Conservation (phyloP, 1,140 invertebrate species). For the Ylistrum balloti region DNA sequence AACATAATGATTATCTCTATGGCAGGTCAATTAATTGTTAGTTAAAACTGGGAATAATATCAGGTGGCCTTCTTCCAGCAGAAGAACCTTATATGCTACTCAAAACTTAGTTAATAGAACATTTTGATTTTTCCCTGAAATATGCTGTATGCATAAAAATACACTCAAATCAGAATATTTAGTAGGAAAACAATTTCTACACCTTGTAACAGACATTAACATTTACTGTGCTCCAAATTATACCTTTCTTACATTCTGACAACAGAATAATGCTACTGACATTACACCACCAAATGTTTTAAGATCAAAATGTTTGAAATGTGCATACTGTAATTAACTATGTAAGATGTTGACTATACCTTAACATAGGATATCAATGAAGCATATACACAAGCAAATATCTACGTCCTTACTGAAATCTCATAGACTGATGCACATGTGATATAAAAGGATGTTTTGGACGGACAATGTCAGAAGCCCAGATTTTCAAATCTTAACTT, state of each 20-base stretch:
- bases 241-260: background rate
- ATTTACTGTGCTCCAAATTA: background rate
- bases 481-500: too few species aligned
- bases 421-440: background rate
- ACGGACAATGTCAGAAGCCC: background rate
- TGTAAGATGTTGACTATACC: background rate
- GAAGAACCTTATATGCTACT: background rate
- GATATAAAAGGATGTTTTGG: background rate
- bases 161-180: too few species aligned
- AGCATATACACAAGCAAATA: background rate
- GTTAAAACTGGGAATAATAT: background rate
- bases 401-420: constrained; percentile 24
- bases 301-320: background rate
- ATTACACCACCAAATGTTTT: background rate
- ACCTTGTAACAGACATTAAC: too few species aligned
- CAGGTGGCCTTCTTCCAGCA: background rate
- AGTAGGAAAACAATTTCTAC: too few species aligned
- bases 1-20: background rate
- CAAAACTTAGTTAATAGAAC: background rate
- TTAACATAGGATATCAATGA: background rate
- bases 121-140: background rate
- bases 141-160: background rate
- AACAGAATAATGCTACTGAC: background rate
- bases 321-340: background rate
- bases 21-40: background rate